Base-by-base conservation (phyloP, 2,113 vertebrate genomes). In the Holacanthus passer region DNA sequence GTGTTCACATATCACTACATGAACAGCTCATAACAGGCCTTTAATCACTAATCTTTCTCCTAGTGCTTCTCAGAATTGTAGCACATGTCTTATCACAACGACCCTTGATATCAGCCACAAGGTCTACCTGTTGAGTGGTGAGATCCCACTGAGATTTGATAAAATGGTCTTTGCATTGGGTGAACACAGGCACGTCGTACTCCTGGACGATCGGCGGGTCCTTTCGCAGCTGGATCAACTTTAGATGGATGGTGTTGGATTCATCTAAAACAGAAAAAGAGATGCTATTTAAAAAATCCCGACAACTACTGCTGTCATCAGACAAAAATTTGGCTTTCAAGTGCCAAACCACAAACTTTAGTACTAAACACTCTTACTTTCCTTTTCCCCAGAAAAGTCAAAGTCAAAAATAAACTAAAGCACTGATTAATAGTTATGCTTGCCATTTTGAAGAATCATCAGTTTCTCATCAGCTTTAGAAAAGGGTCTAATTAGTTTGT, bases 91-190 rank as follows among this genome's bases (percentile, higher is more conserved):
- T 73, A 73, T 83, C 39, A 32, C 7, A 22, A 4, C 0, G 9
- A 19, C 10, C 32, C 35, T 62, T 11, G 17, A 56, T 32, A 58
- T 37, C n/a, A 24, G 65, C 24, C 29, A 45, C 29, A 24, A 12
- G 5, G 43, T n/a, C 9, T 63, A 97, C 98, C 97, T 99, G 98
- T 76, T 99, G 98, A 0, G 98, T 99, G 73, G 98, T 99, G 84
- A 99, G 97, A 91, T 99, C 98, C 98, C 98, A 99, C 83, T 99
- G 98, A 29, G 96, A 96, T 90, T 96, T 97, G 87, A 96, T 95
- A 71, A 97, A 99, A 59, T 97, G 96, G 0, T 99, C 98, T 91
- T 99, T 99, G 88, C 97, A 96, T 77, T 99, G 96, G 20, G 96
- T 97, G 85, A 99, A 99, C 56, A 99, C 97, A 0, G 98, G 98